Evolutionary conservation across 2,113 vertebrate genomes (phyloP), one percentile per base, ranked within the genome.

Genomic region (Colossoma macropomum): DNA sequence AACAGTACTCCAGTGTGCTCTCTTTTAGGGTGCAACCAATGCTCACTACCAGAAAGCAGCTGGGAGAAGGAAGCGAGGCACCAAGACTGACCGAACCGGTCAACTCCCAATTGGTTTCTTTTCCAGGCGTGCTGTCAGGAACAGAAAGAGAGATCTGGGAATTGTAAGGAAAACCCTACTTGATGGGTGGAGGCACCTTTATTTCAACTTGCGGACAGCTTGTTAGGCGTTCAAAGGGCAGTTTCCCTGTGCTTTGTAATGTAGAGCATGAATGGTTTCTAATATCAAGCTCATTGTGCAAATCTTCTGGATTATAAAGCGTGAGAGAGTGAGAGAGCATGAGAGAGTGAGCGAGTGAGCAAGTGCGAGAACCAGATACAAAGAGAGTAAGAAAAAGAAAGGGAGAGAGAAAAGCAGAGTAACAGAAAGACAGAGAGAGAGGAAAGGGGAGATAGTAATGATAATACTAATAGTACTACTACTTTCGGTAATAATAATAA

Each of bases 1-100:
- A 88, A 91, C 88, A 89, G 88, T 78, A 28, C 62, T 79, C 86
- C 4, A 87, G 84, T 91, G 90, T 90, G 56, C 87, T 79, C 76
- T 72, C 56, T 34, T 54, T 52, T 88, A 85, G 85, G 83, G 86
- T 80, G 86, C 62, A 66, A 70, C 38, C 59, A 83, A 71, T 19
- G 19, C 32, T 74, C 17, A 12, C 32, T 25, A 38, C 75, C 2
- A n/a, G 56, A 60, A 72, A 75, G 65, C 68, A 75, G 23, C 70
- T 19, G 59, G 66, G 28, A 62, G n/a, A 25, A 8, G 59, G 4
- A 23, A 21, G 54, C 4, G 54, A 62, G 59, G 12, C 59, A 27
- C 9, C 59, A 62, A 10, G n/a, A 17, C 21, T 45, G 63, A 77
- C 54, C 56, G 65, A 77, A 25, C n/a, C 25, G 15, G n/a, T 2